Base-by-base conservation (phyloP, 2,888 invertebrate genomes). In the Mechanitis messenoides region DNA sequence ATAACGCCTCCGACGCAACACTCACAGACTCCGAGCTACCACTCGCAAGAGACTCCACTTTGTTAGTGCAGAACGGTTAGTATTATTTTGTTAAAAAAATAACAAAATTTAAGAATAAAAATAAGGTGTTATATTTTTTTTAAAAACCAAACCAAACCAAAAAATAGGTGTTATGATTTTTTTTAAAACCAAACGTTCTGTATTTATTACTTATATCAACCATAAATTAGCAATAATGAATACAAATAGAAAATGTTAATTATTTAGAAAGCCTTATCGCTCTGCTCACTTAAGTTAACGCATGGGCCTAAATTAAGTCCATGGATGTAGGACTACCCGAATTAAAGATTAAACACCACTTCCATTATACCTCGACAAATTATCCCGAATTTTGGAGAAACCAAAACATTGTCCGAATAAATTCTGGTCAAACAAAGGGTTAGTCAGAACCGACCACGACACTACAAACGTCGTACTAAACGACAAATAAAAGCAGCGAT, bases 1-100 rank as follows among this genome's bases (percentile, higher is more conserved):
- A 95, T 83, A 95, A 95, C 93, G 95, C 94, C 69, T 95, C 95
- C 69, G 95, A 95, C 92, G 95, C 95, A 53, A 95, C 95, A 35
- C 92, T 95, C 75, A 95, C 95, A 46, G 96, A 95, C 85, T 94
- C 95, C 33, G 96, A 96, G 89, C 91, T 95, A 80, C 95, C 95
- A 74, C 91, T 95, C 74, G 95, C 95, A 76, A 92, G 95, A 80
- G 95, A 95, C 79, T 94, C 94, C 56, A 95, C 95, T 71, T 92
- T 95, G 71, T 93, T 95, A 73, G 94, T 95, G 72, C 95, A 95
- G 91, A 95, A 95, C 94, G 95, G 95, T 95, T 70, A 92, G 93
- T 66, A 46, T 42, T 38, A 42, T 42, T 9, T 12, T 33, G 12
- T 33, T 53, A 54, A 56, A 9, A 50, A 31, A 3, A 50, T 28